A percentile compares a stretch with the other conserved stretches of the same genome.
phyloP scores from a whole-genome alignment of 2,888 invertebrate genomes.

The Drosophila buzzatii region DNA sequence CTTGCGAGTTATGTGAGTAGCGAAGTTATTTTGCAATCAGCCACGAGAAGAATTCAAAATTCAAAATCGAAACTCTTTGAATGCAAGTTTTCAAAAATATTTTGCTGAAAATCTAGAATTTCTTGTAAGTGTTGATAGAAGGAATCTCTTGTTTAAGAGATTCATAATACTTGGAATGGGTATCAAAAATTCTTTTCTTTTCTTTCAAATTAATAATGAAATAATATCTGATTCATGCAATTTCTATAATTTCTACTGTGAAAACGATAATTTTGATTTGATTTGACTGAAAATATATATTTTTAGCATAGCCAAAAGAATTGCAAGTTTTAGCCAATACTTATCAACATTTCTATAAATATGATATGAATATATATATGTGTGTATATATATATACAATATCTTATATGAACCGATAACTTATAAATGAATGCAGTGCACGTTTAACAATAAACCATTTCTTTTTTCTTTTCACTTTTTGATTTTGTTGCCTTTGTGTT shows the following conservation, averaged over 20 bases:
- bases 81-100: background rate
- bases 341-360: constrained; percentile 17
- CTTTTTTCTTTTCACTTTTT: background rate
- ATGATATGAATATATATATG: constrained; percentile 4
- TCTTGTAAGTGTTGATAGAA: background rate
- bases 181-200: background rate
- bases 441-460: background rate
- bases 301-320: background rate
- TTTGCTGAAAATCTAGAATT: background rate
- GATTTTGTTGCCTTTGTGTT: background rate
- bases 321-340: constrained; percentile 17
- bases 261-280: background rate
- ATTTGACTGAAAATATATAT: constrained; percentile 1
- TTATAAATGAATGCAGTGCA: constrained; percentile 15
- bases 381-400: background rate
- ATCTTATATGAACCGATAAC: constrained; percentile 19
- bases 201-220: background rate
- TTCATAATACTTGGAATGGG: background rate
- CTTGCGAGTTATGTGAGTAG: constrained; percentile 9
- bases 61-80: background rate
- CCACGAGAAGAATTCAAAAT: background rate
- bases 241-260: background rate
- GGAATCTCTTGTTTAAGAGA: background rate
- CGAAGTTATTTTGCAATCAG: constrained; percentile 8
- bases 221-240: constrained; percentile 1